Percentiles rank a stretch among this genome's conserved stretches.
Evolutionary conservation across 2,888 invertebrate species (phyloP).

Genomic region (Scrobipalpa atriplicella): DNA sequence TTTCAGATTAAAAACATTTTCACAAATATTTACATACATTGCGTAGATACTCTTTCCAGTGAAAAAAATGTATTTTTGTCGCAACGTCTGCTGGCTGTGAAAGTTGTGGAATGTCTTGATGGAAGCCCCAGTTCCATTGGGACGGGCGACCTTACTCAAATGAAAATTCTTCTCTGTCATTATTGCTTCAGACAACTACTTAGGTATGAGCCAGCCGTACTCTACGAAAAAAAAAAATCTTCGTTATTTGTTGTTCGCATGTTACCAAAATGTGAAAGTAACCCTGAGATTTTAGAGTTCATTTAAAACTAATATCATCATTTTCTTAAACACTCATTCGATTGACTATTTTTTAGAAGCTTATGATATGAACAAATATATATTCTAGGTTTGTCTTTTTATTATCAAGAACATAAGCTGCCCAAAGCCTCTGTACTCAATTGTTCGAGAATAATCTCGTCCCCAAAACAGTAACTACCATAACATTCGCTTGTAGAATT

Average conservation of each 20-base stretch:
- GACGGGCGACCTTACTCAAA: constrained; percentile 60
- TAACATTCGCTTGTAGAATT: constrained; percentile 8
- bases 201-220: constrained; percentile 47
- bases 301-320: too few relatives aligned
- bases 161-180: constrained; percentile 74
- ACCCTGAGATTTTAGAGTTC: too few relatives aligned
- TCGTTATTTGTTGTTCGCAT: constrained; percentile 6
- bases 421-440: constrained; percentile 18
- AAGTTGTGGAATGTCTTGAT: constrained; percentile 74
- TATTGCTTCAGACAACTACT: constrained; percentile 66
- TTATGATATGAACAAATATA: background rate
- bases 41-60: background rate
- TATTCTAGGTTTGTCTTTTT: background rate
- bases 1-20: too few relatives aligned
- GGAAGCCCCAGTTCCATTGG: constrained; percentile 56
- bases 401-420: background rate
- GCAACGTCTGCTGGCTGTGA: constrained; percentile 56
- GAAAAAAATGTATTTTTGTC: constrained; percentile 52
- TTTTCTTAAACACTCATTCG: too few relatives aligned
- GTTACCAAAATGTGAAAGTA: background rate
- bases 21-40: background rate
- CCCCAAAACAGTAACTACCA: constrained; percentile 7
- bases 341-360: too few relatives aligned
- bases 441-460: constrained; percentile 21
- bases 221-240: background rate